Conservation (phyloP, 2,888 invertebrate genomes). For the Chydorus sphaericus region DNA sequence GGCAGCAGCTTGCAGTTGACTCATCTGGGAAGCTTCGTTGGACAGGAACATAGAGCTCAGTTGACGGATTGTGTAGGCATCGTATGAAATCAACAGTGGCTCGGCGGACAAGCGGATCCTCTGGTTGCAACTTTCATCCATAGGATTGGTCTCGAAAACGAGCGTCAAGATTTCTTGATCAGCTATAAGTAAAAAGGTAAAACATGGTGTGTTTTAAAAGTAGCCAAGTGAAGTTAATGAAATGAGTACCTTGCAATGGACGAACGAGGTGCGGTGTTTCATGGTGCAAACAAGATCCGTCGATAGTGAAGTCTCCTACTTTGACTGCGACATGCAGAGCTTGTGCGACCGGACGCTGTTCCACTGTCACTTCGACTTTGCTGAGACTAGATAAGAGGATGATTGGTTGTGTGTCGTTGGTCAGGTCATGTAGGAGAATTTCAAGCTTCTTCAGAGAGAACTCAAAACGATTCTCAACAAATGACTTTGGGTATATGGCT, state of each 20-base stretch:
- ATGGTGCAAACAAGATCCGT: background rate
- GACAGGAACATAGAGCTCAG: conserved; percentile 74
- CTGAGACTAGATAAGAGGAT: conserved; percentile 48
- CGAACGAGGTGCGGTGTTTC: conserved; percentile 4
- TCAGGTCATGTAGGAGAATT: conserved; percentile 46
- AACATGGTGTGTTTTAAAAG: too few species aligned
- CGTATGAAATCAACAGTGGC: conserved; percentile 77
- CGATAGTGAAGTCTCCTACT: conserved; percentile 8
- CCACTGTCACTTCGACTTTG: conserved; percentile 45
- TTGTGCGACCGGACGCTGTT: conserved; percentile 61
- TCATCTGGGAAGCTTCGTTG: conserved; percentile 54
- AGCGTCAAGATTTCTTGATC: conserved; percentile 43
- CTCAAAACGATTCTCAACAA: conserved; percentile 57
- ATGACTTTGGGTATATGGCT: conserved; percentile 52
- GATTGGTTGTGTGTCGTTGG: conserved; percentile 19
- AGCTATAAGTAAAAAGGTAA: too few species aligned
- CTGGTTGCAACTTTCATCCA: conserved; percentile 55
- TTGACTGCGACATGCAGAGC: conserved; percentile 38
- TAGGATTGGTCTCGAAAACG: conserved; percentile 81
- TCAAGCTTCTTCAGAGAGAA: conserved; percentile 62
- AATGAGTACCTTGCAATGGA: conserved; percentile 16
- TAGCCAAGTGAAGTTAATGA: too few species aligned
- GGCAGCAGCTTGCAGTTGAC: conserved; percentile 77
- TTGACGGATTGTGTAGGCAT: conserved; percentile 76
- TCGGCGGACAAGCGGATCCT: conserved; percentile 58